Evolutionary conservation across 2,888 invertebrate species (phyloP).

Genomic region (Coelogynopora nodosa): DNA sequence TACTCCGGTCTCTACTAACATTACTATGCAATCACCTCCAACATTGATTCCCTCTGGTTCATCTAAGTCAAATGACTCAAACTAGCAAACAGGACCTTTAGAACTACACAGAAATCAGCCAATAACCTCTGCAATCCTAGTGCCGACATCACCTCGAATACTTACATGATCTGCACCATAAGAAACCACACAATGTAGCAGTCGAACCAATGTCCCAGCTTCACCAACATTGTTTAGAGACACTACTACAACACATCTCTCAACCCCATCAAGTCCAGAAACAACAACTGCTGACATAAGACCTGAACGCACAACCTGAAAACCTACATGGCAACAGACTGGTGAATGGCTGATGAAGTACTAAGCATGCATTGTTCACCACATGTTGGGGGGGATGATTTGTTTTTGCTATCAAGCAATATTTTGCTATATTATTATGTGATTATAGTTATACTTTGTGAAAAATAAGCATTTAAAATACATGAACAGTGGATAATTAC

Average conservation of each 20-base stretch:
- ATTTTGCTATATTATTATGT: too few relatives aligned
- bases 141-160: background rate
- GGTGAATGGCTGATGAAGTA: background rate
- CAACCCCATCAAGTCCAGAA: background rate
- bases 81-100: background rate
- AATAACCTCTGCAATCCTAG: background rate
- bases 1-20: background rate
- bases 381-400: too few relatives aligned
- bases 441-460: too few relatives aligned
- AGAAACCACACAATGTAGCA: constrained; percentile 4
- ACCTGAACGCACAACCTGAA: background rate
- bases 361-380: background rate
- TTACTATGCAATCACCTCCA: constrained; percentile 9
- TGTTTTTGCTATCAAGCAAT: too few relatives aligned
- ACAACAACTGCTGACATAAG: background rate
- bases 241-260: background rate
- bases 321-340: background rate
- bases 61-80: background rate
- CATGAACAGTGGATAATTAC: too few relatives aligned
- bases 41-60: background rate
- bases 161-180: background rate
- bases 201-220: background rate
- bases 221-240: constrained; percentile 2
- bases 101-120: background rate
- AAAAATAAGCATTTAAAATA: too few relatives aligned